Evolutionary conservation across 2,888 invertebrate species (phyloP).

Genomic region (Fragum sueziense): DNA sequence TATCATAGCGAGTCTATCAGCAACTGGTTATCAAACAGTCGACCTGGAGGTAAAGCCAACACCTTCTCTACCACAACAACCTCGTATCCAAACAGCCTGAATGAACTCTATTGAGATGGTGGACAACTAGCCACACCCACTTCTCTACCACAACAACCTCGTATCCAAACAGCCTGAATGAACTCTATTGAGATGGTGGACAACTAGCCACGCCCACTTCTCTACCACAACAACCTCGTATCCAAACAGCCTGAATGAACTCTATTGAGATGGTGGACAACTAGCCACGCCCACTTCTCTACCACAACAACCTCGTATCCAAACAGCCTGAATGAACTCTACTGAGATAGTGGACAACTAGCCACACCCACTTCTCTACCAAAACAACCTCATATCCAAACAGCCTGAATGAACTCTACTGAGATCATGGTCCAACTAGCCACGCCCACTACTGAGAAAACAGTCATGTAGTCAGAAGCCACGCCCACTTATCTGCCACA

Average conservation of each 20-base stretch:
- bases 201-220: no score
- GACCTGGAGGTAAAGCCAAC: conserved; percentile 24
- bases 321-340: no score
- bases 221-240: conserved; percentile 30
- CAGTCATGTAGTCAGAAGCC: conserved; percentile 40
- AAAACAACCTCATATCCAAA: no score
- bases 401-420: no score
- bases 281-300: no score
- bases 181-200: background rate
- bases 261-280: background rate
- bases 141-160: conserved; percentile 24
- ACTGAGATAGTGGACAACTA: no score
- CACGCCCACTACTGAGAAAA: background rate
- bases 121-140: no score
- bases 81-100: conserved; percentile 49
- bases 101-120: conserved; percentile 6
- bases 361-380: no score
- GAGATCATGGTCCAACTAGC: no score
- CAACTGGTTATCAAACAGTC: conserved; percentile 55
- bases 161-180: conserved; percentile 41
- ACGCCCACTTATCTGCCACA: no score
- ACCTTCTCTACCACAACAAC: conserved; percentile 32
- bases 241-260: conserved; percentile 38
- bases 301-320: no score
- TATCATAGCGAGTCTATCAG: conserved; percentile 56